These are phyloP conservation scores for Ferrisia virgata DNA, from an alignment of 2,888 invertebrate genomes.

Conservation along the genomic window DNA sequence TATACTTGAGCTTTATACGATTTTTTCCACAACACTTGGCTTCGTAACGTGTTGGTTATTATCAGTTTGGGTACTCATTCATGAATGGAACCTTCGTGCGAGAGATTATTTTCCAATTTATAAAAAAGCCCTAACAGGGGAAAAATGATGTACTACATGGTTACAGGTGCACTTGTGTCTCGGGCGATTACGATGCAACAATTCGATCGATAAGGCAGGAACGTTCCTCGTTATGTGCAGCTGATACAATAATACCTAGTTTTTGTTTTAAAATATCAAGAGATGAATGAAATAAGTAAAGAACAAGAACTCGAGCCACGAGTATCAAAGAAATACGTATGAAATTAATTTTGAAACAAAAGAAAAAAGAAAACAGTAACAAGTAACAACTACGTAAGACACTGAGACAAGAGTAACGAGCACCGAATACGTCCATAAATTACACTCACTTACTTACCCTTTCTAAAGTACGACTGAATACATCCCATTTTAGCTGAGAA, in stretches of 20 bases:
- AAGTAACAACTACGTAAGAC: too few species aligned
- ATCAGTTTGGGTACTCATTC: neutral
- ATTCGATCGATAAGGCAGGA: constrained; percentile 11
- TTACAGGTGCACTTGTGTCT: neutral
- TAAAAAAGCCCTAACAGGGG: neutral
- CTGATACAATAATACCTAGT: too few species aligned
- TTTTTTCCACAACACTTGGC: constrained; percentile 6
- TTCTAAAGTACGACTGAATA: constrained; percentile 40
- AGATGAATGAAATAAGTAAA: too few species aligned
- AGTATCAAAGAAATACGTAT: too few species aligned
- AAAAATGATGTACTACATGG: neutral
- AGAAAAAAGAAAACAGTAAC: neutral
- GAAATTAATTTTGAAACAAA: neutral
- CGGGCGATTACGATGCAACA: neutral
- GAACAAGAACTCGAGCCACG: too few species aligned
- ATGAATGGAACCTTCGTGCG: neutral
- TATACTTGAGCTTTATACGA: neutral
- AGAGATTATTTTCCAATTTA: neutral
- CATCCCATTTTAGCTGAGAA: constrained; percentile 29
- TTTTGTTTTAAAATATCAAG: too few species aligned
- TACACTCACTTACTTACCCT: constrained; percentile 35
- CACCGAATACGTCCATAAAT: too few species aligned
- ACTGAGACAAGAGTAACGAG: too few species aligned
- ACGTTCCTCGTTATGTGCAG: too few species aligned
- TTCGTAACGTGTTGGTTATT: neutral